Conservation (phyloP, 2,797 vertebrate genomes). For the Anguilla pacifica region DNA sequence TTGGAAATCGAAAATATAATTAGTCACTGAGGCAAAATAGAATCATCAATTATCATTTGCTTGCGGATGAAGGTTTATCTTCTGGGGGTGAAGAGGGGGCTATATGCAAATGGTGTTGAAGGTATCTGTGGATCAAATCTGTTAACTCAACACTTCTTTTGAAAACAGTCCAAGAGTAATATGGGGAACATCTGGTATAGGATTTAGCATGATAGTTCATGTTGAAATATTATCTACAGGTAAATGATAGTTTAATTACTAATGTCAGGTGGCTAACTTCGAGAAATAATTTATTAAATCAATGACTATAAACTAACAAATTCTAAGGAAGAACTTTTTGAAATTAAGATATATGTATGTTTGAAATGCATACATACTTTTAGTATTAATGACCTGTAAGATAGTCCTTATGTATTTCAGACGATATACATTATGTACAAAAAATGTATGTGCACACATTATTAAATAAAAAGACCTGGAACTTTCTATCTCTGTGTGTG, state of each 20-base stretch:
- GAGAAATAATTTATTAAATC: neutral
- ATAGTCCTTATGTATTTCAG: neutral
- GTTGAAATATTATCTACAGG: constrained; percentile 11
- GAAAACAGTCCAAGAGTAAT: constrained; percentile 13
- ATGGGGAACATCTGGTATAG: constrained; percentile 16
- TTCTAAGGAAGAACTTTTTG: neutral
- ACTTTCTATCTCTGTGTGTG: neutral
- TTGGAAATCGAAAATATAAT: neutral
- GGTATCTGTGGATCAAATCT: neutral
- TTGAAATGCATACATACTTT: neutral
- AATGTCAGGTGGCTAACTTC: neutral
- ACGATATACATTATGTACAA: neutral
- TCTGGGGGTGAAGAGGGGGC: neutral
- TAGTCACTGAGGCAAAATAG: neutral
- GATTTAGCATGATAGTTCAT: neutral
- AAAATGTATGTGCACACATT: neutral
- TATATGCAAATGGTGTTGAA: no score
- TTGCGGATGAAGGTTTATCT: neutral
- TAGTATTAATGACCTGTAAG: neutral
- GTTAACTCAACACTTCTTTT: neutral
- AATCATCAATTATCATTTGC: neutral
- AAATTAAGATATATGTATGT: neutral
- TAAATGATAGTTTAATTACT: constrained; percentile 12
- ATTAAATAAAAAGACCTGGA: neutral
- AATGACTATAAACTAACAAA: neutral